Conservation (phyloP, 2,797 vertebrate genomes). For the Ciconia nigra region DNA sequence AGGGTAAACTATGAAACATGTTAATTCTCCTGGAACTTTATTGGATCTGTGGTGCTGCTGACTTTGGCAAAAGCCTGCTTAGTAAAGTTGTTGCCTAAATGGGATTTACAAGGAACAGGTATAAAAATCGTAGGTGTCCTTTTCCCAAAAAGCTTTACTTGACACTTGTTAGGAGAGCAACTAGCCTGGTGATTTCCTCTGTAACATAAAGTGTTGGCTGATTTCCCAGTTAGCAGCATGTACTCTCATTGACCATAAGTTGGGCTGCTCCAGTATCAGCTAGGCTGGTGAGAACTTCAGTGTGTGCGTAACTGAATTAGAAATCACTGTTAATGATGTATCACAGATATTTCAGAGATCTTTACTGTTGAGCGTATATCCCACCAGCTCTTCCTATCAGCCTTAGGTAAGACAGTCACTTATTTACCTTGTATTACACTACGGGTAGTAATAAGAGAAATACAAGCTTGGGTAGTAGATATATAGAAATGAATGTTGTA, state of each 20-base stretch:
- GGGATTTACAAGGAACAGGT: not conserved
- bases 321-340: not conserved
- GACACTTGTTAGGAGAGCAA: not conserved
- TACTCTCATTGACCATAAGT: rapidly evolving
- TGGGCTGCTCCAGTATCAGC: not conserved
- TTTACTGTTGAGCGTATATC: not conserved
- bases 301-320: not conserved
- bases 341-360: not conserved
- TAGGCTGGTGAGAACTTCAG: not conserved
- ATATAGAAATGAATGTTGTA: not conserved
- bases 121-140: not conserved
- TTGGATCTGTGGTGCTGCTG: not conserved
- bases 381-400: not conserved
- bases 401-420: not conserved
- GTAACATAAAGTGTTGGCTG: not conserved
- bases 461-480: not conserved
- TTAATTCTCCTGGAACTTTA: not conserved
- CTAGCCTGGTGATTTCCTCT: not conserved
- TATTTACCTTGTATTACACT: not conserved
- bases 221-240: not conserved
- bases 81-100: not conserved
- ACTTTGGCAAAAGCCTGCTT: not conserved
- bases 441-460: not conserved
- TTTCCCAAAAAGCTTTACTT: not conserved
- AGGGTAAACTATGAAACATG: not conserved